Conservation (phyloP, 2,888 invertebrate species). For the Cosmia pyralina region DNA sequence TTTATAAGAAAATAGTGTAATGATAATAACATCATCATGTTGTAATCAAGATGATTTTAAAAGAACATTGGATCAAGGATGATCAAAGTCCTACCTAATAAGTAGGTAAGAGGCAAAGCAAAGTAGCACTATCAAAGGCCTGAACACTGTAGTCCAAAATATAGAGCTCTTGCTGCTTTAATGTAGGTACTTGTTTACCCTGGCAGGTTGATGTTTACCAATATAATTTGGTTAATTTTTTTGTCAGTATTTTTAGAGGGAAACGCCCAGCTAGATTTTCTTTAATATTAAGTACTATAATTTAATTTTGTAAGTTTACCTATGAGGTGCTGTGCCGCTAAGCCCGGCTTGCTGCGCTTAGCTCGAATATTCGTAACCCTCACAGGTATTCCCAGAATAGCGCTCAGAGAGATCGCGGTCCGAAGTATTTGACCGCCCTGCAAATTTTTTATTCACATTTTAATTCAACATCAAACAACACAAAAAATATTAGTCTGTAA, state of each 20-base stretch:
- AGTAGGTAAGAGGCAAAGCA: too few species aligned
- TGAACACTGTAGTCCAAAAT: not conserved
- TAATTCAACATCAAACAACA: slow-evolving; percentile 3
- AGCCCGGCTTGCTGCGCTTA: slow-evolving; percentile 94
- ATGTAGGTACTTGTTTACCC: not conserved
- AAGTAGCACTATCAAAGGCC: too few species aligned
- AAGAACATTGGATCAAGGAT: too few species aligned
- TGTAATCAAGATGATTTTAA: too few species aligned
- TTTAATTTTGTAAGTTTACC: slow-evolving; percentile 85
- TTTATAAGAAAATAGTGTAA: too few species aligned
- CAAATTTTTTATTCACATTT: slow-evolving; percentile 59
- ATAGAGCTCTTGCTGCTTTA: not conserved
- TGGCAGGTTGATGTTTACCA: not conserved
- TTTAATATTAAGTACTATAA: not conserved
- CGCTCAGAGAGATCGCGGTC: slow-evolving; percentile 94
- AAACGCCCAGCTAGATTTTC: slow-evolving; percentile 6
- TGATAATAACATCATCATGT: too few species aligned
- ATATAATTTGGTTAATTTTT: not conserved
- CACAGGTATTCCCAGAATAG: slow-evolving; percentile 93
- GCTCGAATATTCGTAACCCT: slow-evolving; percentile 95
- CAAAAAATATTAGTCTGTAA: not conserved
- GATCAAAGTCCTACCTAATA: too few species aligned
- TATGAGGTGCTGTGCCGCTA: slow-evolving; percentile 95
- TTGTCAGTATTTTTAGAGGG: not conserved
- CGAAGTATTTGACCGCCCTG: slow-evolving; percentile 98